Evolutionary conservation across 2,888 invertebrate genomes (phyloP), one percentile per base, ranked within the genome.

Genomic region (Tenthredo amoena): DNA sequence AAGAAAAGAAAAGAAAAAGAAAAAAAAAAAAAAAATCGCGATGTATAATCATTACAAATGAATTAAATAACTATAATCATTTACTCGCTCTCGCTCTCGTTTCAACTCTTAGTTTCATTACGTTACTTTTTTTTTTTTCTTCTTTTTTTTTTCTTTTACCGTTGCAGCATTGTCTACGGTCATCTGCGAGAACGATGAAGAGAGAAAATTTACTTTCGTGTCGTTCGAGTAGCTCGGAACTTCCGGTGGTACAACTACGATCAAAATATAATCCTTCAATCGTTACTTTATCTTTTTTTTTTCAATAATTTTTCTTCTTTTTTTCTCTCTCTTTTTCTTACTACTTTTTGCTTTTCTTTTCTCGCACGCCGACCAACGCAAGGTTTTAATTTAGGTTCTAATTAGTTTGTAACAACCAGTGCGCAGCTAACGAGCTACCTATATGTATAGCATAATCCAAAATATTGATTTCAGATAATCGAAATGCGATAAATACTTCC

Each of bases 221-320:
- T 81, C 81, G 81, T 58, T 62, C 81, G 62, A 62, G 62, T 40
- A 81, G 37, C 62, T 62, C 9, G 62, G 15, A 40, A 81, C 81
- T 81, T 81, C 81, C 81, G 81, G 81, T 62, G 37, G 81, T 81
- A 81, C 81, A 81, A 81, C 81, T 77, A n/a, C 62, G 34, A 18
- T 21, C 34, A 81, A 81, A 81, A 81, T 81, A 81, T 62, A 62
- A 40, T 62, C 40, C 62, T 31, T 10, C 68, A n/a, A 77, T n/a
- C 15, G 47, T 47, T 21, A 18, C 40, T 55, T 79, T 50, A n/a
- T 3, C 6, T 76, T 76, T 47, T 34, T 76, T 72, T 47, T 74
- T 2, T 74, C n/a, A 26, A 26, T 26, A 26, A 26, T 77, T 77
- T 50, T 50, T 50, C 15, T 55, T 26, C 4, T 77, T 77, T 77